Evolutionary conservation across 2,888 invertebrate species (phyloP).

Genomic region (Sepiola atlantica): DNA sequence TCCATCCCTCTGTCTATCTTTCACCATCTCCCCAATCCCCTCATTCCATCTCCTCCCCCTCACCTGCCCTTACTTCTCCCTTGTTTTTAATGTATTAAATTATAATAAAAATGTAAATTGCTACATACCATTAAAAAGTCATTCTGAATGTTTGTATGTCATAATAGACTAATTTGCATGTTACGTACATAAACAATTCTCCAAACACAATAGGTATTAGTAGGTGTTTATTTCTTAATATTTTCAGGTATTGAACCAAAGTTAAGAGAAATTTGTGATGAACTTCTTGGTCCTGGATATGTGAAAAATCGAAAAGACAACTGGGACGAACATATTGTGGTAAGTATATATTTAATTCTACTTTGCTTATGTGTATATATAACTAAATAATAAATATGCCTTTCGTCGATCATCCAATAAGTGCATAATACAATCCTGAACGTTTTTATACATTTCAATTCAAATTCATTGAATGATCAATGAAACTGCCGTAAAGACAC

Average conservation of each 20-base stretch:
- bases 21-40: no score
- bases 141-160: no score
- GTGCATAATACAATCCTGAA: neutral
- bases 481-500: neutral
- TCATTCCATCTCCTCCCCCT: no score
- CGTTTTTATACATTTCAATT: neutral
- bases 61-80: no score
- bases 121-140: no score
- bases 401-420: neutral
- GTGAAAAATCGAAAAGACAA: slow-evolving; percentile 56
- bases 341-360: slow-evolving; percentile 53
- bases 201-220: no score
- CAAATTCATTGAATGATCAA: neutral
- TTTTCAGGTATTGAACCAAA: slow-evolving; percentile 81
- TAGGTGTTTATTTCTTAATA: slow-evolving; percentile 44
- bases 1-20: no score
- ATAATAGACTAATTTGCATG: no score
- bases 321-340: slow-evolving; percentile 68
- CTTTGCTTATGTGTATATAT: neutral
- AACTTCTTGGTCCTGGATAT: slow-evolving; percentile 86
- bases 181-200: no score
- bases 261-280: slow-evolving; percentile 84
- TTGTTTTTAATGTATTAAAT: no score
- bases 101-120: no score
- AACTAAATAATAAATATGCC: neutral